Percentiles rank a stretch among this genome's conserved stretches.
These are phyloP conservation scores for Parthenolecanium corni DNA, from an alignment of 2,888 invertebrate species.

Conservation along the genomic window DNA sequence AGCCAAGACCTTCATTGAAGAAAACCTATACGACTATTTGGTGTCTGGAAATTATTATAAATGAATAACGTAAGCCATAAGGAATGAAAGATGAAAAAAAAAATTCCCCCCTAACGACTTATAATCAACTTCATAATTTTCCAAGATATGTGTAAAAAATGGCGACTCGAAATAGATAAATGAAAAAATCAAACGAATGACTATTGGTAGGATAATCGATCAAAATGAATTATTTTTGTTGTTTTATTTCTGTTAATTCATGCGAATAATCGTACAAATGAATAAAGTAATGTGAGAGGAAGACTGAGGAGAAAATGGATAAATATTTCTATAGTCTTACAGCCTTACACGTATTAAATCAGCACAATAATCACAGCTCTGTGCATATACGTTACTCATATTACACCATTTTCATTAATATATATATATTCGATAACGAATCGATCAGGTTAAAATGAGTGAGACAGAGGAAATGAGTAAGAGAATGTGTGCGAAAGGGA, in stretches of 20 bases:
- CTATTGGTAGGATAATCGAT: constrained; percentile 20
- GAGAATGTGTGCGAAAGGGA: not conserved
- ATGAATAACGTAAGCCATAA: not conserved
- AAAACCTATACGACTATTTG: too few relatives aligned
- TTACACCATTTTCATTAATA: constrained; percentile 20
- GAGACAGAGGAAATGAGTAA: not conserved
- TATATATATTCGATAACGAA: constrained; percentile 19
- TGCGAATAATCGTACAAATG: constrained; percentile 2
- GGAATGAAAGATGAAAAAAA: not conserved
- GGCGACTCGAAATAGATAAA: too few relatives aligned
- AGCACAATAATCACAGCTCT: not conserved
- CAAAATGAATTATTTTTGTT: constrained; percentile 11
- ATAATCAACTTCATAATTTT: too few relatives aligned
- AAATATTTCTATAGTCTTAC: not conserved
- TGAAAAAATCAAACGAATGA: constrained; percentile 3
- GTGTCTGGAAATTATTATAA: too few relatives aligned
- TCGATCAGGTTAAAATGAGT: constrained; percentile 8
- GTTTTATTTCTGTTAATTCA: constrained; percentile 16
- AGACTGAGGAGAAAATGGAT: not conserved
- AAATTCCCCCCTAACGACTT: not conserved
- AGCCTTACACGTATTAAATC: not conserved
- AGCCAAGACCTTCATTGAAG: too few relatives aligned
- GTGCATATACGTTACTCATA: constrained; percentile 9
- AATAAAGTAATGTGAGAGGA: not conserved
- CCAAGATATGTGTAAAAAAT: too few relatives aligned